phyloP scores from a whole-genome alignment of 2,113 vertebrate species.

The Salvelinus fontinalis region DNA sequence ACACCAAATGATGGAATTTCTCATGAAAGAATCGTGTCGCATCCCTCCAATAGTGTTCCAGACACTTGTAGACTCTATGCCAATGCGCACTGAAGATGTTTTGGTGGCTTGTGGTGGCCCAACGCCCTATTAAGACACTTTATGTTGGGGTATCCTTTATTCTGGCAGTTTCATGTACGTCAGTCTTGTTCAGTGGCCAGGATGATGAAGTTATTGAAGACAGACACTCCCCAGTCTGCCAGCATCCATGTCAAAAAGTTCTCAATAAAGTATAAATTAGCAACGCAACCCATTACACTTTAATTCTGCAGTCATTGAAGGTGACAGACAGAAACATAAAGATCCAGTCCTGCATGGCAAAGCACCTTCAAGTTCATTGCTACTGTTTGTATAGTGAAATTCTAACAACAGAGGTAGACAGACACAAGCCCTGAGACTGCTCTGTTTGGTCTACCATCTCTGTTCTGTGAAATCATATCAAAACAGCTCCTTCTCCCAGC shows the following conservation, averaged over 20 bases:
- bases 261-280: constrained; percentile 64
- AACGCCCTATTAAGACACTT: too few species aligned
- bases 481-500: constrained; percentile 67
- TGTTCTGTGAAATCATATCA: constrained; percentile 76
- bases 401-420: constrained; percentile 43
- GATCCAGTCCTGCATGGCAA: constrained; percentile 45
- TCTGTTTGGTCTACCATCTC: constrained; percentile 66
- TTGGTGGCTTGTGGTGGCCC: too few species aligned
- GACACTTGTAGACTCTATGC: too few species aligned
- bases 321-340: constrained; percentile 42
- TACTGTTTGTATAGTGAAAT: constrained; percentile 68
- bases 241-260: constrained; percentile 55
- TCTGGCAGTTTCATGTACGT: background rate
- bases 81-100: too few species aligned
- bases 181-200: background rate
- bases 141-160: too few species aligned
- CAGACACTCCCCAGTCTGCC: constrained; percentile 61
- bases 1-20: too few species aligned
- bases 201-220: constrained; percentile 7
- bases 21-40: too few species aligned
- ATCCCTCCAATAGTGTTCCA: too few species aligned
- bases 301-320: constrained; percentile 43
- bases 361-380: constrained; percentile 70
- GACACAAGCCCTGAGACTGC: constrained; percentile 50
- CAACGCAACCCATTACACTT: constrained; percentile 53